Evolutionary conservation across 2,797 vertebrate species (phyloP).

Genomic region (Sternarchorhynchus goeldii): DNA sequence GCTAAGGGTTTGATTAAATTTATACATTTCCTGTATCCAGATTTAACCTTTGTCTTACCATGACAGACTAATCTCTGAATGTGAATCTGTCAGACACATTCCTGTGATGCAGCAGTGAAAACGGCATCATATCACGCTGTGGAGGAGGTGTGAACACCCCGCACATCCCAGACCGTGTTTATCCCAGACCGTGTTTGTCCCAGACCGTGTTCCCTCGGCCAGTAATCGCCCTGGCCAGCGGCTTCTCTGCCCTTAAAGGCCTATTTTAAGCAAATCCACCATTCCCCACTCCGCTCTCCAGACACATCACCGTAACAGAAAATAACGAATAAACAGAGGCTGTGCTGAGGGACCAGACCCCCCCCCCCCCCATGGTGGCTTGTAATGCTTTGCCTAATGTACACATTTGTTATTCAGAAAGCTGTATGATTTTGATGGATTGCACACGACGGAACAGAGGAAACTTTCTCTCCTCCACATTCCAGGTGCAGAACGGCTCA

Average conservation of each 20-base stretch:
- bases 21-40: neutral
- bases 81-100: too few relatives aligned
- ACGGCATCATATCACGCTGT: neutral
- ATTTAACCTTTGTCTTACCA: neutral
- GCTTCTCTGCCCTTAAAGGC: slow-evolving; percentile 43
- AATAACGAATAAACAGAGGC: slow-evolving; percentile 38
- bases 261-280: slow-evolving; percentile 42
- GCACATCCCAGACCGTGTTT: neutral
- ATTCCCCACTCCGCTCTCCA: slow-evolving; percentile 40
- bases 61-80: too few relatives aligned
- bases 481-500: neutral
- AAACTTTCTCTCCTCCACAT: neutral
- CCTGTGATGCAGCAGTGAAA: too few relatives aligned
- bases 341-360: slow-evolving; percentile 25
- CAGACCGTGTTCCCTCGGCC: slow-evolving; percentile 19
- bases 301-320: slow-evolving; percentile 37
- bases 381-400: slow-evolving; percentile 20
- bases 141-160: neutral
- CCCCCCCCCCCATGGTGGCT: slow-evolving; percentile 4
- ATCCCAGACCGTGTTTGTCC: too few relatives aligned
- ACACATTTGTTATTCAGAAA: slow-evolving; percentile 25
- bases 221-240: slow-evolving; percentile 37
- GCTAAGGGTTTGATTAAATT: neutral
- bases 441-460: neutral
- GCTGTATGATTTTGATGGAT: slow-evolving; percentile 11